These are phyloP conservation scores for Tachina lurida DNA, from an alignment of 2,888 invertebrate species.

Conservation along the genomic window DNA sequence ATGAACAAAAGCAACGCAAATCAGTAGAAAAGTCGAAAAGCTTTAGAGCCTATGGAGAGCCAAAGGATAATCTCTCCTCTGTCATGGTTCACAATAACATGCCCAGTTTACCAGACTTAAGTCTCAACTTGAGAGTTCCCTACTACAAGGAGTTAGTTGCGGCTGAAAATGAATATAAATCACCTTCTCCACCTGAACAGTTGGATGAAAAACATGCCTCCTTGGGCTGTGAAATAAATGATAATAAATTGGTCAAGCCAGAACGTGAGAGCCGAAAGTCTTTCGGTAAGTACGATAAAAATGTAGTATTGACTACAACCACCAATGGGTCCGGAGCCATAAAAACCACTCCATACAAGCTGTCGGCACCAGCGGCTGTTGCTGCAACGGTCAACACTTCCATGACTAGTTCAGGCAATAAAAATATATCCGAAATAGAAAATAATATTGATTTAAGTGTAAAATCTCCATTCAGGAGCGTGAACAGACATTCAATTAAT, in stretches of 20 bases:
- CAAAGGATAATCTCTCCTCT: slow-evolving; percentile 72
- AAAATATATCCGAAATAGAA: slow-evolving; percentile 80
- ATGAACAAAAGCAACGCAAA: slow-evolving; percentile 83
- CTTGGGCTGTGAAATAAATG: slow-evolving; percentile 81
- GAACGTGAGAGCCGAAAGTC: slow-evolving; percentile 52
- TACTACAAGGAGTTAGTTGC: slow-evolving; percentile 74
- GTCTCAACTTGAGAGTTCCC: slow-evolving; percentile 77
- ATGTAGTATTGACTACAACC: slow-evolving; percentile 74
- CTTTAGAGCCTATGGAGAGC: slow-evolving; percentile 85
- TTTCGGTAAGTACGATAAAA: slow-evolving; percentile 74
- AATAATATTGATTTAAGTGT: slow-evolving; percentile 81
- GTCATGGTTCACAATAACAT: slow-evolving; percentile 77
- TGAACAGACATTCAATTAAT: slow-evolving; percentile 78
- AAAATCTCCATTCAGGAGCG: slow-evolving; percentile 81
- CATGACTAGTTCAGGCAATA: slow-evolving; percentile 66
- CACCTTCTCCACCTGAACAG: slow-evolving; percentile 64
- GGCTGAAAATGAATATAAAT: slow-evolving; percentile 58
- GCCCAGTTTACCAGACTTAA: slow-evolving; percentile 81
- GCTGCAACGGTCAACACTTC: slow-evolving; percentile 68
- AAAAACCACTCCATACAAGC: slow-evolving; percentile 61
- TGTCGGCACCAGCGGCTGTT: slow-evolving; percentile 39
- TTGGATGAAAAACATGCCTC: slow-evolving; percentile 76
- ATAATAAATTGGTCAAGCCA: slow-evolving; percentile 79
- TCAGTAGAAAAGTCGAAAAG: slow-evolving; percentile 89
- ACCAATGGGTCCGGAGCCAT: slow-evolving; percentile 38